A percentile compares a stretch with the other conserved stretches of the same genome.
Evolutionary conservation across 2,888 invertebrate genomes (phyloP).

Genomic region (Saturnia pavonia): DNA sequence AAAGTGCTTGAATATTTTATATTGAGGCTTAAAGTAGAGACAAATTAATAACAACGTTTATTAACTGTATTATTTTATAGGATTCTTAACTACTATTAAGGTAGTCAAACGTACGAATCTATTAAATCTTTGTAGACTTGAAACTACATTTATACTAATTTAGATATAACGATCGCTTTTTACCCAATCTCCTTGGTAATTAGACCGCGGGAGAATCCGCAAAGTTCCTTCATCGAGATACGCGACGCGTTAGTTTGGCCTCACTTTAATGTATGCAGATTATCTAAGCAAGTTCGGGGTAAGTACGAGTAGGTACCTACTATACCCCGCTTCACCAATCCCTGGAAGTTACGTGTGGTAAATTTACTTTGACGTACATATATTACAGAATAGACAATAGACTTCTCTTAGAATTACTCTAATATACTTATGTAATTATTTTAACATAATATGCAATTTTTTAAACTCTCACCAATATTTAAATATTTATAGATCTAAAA

Average conservation of each 20-base stretch:
- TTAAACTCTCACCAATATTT: not conserved
- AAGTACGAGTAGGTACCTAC: constrained; percentile 43
- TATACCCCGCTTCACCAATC: constrained; percentile 38
- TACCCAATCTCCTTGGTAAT: constrained; percentile 64
- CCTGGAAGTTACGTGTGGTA: constrained; percentile 56
- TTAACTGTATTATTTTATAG: not conserved
- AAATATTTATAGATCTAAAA: not conserved
- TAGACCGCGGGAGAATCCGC: constrained; percentile 64
- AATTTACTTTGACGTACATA: constrained; percentile 49
- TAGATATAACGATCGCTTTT: constrained; percentile 41
- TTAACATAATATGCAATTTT: not conserved
- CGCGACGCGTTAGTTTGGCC: constrained; percentile 74
- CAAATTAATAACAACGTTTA: not conserved
- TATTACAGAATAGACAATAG: constrained; percentile 7
- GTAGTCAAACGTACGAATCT: not conserved
- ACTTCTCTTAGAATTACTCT: not conserved
- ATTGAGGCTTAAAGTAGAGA: too few species aligned
- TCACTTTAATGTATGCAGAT: constrained; percentile 82
- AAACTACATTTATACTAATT: constrained; percentile 1
- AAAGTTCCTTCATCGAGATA: constrained; percentile 79
- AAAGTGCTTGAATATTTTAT: too few species aligned
- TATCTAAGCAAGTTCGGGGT: constrained; percentile 77
- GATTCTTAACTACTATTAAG: not conserved
- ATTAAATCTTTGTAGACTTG: not conserved
- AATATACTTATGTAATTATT: not conserved